Evolutionary conservation across 2,888 invertebrate genomes (phyloP), one percentile per base, ranked within the genome.

Genomic region (Drosophila rubida): DNA sequence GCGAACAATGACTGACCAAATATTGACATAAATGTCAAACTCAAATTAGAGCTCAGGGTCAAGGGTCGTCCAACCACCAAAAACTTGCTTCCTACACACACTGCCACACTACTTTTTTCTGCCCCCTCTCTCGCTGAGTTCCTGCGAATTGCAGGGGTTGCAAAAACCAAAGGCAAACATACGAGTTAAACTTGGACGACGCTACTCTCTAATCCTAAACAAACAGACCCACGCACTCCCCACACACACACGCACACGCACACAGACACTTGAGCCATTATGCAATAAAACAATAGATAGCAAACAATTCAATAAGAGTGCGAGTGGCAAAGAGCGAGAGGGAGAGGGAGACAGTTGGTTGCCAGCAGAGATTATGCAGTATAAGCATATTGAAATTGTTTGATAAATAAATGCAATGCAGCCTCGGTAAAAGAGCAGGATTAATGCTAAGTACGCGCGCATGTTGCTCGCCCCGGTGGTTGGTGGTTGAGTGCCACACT

Each of bases 21-120:
- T 88, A 88, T 88, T 88, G 87, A 88, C 88, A 88, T 88, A 86
- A 88, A 81, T 88, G 87, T 88, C 87, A 88, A 88, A 86, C 87
- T 88, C 81, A 81, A 87, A 87, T 88, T 87, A 88, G 87, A 79
- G 81, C 85, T 84, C 83, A 86, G 88, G 88, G 88, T 87, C 88
- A 88, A 88, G 87, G 87, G 87, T 88, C 84, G 65, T 1, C 27
- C 49, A 67, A 65, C 62, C 55, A 50, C 45, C 64, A 45, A 16
- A 49, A 69, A 55, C 41, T 41, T 19, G 41, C 41, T 19, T 11
- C 41, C 41, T n/a, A n/a, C n/a, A n/a, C n/a, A n/a, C n/a, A n/a
- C n/a, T n/a, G 7, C 6, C 39, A 8, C 14, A 4, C 41, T 11
- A 7, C 13, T 11, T 16, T 32, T 54, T 3, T 14, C 13, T 46